These are phyloP conservation scores for Hypocryptadius cinnamomeus DNA, from an alignment of 2,113 vertebrate species.

Conservation along the genomic window DNA sequence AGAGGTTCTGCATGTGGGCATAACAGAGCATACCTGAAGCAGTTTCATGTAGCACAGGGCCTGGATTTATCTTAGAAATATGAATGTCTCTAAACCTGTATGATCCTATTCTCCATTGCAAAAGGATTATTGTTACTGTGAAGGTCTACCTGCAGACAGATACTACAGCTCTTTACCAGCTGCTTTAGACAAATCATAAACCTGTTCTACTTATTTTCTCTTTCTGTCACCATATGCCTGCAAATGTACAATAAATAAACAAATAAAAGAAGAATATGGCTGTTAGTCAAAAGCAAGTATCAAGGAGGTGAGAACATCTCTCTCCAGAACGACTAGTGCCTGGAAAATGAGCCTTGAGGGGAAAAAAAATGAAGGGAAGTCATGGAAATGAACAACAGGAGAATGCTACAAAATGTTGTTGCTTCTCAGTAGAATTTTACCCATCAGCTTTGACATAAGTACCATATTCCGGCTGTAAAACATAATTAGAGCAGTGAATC, in stretches of 20 bases:
- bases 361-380: constrained; percentile 23
- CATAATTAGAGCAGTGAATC: constrained; percentile 65
- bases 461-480: constrained; percentile 61
- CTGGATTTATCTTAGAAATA: neutral
- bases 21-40: neutral
- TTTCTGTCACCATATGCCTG: neutral
- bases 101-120: neutral
- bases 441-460: constrained; percentile 63
- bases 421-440: constrained; percentile 53
- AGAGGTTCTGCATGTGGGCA: neutral
- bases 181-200: constrained; percentile 12
- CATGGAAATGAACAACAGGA: constrained; percentile 56
- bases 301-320: constrained; percentile 12
- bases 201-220: neutral
- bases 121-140: neutral
- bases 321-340: neutral
- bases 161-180: neutral
- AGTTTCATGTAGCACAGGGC: neutral
- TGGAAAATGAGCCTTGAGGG: constrained; percentile 39
- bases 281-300: constrained; percentile 34
- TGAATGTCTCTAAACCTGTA: neutral
- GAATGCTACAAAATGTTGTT: constrained; percentile 45
- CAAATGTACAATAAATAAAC: constrained; percentile 32
- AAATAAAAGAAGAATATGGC: constrained; percentile 12
- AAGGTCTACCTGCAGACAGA: neutral